Conservation (phyloP, 2,888 invertebrate species). For the Chrysotoxum bicinctum region DNA sequence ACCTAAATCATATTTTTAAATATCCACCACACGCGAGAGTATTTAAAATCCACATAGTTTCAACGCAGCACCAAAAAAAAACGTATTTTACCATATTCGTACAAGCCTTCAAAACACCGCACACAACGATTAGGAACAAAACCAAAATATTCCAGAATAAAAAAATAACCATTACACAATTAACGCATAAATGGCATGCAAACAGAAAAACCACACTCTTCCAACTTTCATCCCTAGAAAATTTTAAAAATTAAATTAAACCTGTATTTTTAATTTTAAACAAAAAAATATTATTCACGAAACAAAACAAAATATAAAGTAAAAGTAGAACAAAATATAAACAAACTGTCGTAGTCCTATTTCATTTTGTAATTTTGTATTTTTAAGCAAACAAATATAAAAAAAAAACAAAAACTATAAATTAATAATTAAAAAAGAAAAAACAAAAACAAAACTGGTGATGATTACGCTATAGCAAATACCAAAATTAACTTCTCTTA, state of each 20-base stretch:
- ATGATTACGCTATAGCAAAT: slow-evolving; percentile 64
- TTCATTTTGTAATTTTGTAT: slow-evolving; percentile 73
- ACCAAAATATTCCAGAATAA: slow-evolving; percentile 11
- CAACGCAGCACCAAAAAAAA: slow-evolving; percentile 42
- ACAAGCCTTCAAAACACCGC: slow-evolving; percentile 62
- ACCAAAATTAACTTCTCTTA: slow-evolving; percentile 63
- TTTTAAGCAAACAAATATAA: slow-evolving; percentile 62
- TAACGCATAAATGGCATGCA: slow-evolving; percentile 51
- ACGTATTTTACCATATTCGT: slow-evolving; percentile 44
- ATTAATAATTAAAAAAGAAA: slow-evolving; percentile 29
- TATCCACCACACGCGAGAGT: slow-evolving; percentile 9
- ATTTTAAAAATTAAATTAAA: slow-evolving; percentile 36
- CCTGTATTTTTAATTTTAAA: slow-evolving; percentile 31
- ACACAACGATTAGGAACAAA: slow-evolving; percentile 69
- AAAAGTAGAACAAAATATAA: slow-evolving; percentile 57
- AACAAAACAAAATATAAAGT: slow-evolving; percentile 46
- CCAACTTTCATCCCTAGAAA: slow-evolving; percentile 68
- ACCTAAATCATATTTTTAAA: slow-evolving; percentile 23
- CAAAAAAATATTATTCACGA: slow-evolving; percentile 48
- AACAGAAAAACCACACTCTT: slow-evolving; percentile 51
- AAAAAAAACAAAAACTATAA: slow-evolving; percentile 36
- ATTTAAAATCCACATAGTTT: slow-evolving; percentile 40
- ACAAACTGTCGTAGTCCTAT: slow-evolving; percentile 71
- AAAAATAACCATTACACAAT: slow-evolving; percentile 31
- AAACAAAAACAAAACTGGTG: slow-evolving; percentile 40